Percentiles rank a stretch among this genome's conserved stretches.
phyloP scores from a whole-genome alignment of 2,888 invertebrate species.

The Drosophila parthenogenetica region DNA sequence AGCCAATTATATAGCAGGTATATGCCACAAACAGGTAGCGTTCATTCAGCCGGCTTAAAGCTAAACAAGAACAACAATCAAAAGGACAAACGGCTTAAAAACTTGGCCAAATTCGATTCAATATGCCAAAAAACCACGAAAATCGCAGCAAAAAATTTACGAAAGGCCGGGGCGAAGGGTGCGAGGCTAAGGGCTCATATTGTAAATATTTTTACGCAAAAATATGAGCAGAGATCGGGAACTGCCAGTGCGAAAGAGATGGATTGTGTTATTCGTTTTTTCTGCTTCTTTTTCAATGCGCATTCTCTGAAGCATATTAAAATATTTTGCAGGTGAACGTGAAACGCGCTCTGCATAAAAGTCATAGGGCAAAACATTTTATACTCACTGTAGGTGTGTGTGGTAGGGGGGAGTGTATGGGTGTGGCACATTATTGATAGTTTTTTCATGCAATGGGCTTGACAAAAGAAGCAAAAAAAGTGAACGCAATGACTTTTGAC shows the following conservation, averaged over 20 bases:
- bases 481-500: conserved; percentile 64
- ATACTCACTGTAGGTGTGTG: conserved; percentile 36
- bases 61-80: conserved; percentile 57
- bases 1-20: conserved; percentile 28
- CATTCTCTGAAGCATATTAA: conserved; percentile 72
- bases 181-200: conserved; percentile 1
- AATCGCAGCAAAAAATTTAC: conserved; percentile 14
- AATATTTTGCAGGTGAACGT: conserved; percentile 72
- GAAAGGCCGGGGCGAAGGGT: neutral
- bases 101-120: conserved; percentile 59
- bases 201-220: conserved; percentile 22
- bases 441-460: conserved; percentile 66
- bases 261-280: conserved; percentile 14
- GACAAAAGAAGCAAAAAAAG: conserved; percentile 43
- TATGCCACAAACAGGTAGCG: conserved; percentile 38
- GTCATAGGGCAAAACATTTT: conserved; percentile 79
- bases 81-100: conserved; percentile 39
- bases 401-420: conserved; percentile 22
- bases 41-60: conserved; percentile 63
- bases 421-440: conserved; percentile 75
- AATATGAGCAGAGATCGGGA: neutral
- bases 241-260: neutral
- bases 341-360: conserved; percentile 66
- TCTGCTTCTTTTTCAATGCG: conserved; percentile 12
- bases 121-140: conserved; percentile 61